phyloP scores from a whole-genome alignment of 1,140 invertebrate species.

The Drosophila dunni region DNA sequence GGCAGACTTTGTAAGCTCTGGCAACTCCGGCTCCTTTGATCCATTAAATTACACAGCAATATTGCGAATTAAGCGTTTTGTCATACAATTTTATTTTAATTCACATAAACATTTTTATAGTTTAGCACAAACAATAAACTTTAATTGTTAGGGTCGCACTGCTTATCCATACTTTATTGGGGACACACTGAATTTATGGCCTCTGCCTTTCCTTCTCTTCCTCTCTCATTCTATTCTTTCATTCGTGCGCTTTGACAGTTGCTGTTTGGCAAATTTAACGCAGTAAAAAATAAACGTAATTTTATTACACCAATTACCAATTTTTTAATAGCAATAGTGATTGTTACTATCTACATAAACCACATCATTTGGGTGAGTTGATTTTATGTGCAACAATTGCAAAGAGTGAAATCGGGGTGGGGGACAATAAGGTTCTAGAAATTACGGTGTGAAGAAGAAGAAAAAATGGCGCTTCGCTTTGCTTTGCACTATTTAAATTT shows the following conservation, averaged over 20 bases:
- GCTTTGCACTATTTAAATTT: constrained; percentile 6
- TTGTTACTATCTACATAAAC: neutral
- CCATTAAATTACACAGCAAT: neutral
- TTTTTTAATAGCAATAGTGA: neutral
- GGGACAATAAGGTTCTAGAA: constrained; percentile 23
- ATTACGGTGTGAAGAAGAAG: constrained; percentile 11
- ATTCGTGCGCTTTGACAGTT: neutral
- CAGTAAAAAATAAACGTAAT: neutral
- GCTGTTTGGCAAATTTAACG: neutral
- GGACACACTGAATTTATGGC: constrained; percentile 21
- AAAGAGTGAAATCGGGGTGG: neutral
- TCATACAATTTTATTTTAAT: neutral
- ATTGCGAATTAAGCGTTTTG: neutral
- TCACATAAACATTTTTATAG: neutral
- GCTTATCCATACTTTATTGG: constrained; percentile 1
- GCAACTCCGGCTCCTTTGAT: neutral
- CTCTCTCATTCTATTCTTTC: no score
- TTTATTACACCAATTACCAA: constrained; percentile 12
- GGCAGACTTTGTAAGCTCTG: constrained; percentile 9
- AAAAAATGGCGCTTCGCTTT: neutral
- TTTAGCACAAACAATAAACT: neutral
- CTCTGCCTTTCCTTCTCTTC: constrained; percentile 13
- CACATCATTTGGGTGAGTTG: constrained; percentile 25
- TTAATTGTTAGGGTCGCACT: constrained; percentile 21
- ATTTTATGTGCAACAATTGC: neutral